A percentile compares a stretch with the other conserved stretches of the same genome.
phyloP scores from a whole-genome alignment of 2,113 vertebrate genomes.

The Gracilinanus agilis region DNA sequence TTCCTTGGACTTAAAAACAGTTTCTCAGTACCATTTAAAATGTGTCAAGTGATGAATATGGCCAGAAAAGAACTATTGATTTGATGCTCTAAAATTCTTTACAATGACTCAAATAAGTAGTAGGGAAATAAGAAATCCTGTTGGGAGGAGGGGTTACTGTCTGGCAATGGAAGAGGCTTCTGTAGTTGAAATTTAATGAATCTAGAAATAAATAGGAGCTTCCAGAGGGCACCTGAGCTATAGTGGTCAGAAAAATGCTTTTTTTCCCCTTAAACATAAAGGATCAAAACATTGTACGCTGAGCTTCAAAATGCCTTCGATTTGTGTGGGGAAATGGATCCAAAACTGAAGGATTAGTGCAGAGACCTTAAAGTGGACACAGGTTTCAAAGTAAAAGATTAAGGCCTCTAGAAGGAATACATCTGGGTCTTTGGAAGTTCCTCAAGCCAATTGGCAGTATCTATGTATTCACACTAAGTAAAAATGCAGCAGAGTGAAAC shows the following conservation, averaged over 20 bases:
- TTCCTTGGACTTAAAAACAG: neutral
- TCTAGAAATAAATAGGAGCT: neutral
- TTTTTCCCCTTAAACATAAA: neutral
- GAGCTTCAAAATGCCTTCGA: neutral
- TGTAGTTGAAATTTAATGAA: neutral
- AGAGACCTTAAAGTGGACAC: neutral
- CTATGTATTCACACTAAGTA: neutral
- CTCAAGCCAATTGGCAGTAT: neutral
- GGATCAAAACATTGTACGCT: neutral
- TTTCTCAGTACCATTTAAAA: neutral
- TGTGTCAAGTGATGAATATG: neutral
- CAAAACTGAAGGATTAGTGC: neutral
- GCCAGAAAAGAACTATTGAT: neutral
- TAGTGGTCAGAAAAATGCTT: neutral
- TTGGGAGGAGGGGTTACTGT: neutral
- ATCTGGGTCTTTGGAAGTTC: neutral
- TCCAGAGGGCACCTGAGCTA: neutral
- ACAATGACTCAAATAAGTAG: neutral
- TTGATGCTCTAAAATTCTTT: neutral
- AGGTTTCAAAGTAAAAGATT: neutral
- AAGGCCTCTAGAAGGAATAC: neutral
- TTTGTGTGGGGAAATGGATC: neutral
- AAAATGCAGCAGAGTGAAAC: neutral
- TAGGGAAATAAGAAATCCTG: neutral
- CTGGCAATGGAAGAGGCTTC: neutral